phyloP scores from a whole-genome alignment of 2,113 vertebrate genomes.

The Euleptes europaea region DNA sequence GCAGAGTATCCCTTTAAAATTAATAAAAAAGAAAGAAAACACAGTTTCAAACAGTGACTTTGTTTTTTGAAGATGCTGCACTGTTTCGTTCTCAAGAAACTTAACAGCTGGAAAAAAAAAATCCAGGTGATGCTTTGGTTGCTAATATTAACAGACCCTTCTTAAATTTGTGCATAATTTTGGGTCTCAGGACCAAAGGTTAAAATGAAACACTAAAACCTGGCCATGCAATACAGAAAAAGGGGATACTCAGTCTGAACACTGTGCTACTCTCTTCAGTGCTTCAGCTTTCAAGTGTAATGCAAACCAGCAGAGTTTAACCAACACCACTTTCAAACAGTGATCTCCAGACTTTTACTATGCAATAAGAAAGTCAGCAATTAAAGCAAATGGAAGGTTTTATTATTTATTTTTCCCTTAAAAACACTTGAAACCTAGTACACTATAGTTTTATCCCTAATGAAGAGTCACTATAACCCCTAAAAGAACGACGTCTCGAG shows the following conservation, averaged over 20 bases:
- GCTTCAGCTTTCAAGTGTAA: slow-evolving; percentile 56
- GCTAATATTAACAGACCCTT: slow-evolving; percentile 21
- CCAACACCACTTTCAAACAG: slow-evolving; percentile 60
- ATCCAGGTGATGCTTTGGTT: background rate
- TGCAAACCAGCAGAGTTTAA: slow-evolving; percentile 53
- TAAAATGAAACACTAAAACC: slow-evolving; percentile 50
- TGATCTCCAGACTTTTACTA: slow-evolving; percentile 69
- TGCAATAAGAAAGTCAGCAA: slow-evolving; percentile 33
- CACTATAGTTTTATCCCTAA: background rate
- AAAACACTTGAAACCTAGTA: background rate
- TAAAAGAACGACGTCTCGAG: background rate
- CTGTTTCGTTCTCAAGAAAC: slow-evolving; percentile 35
- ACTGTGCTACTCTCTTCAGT: slow-evolving; percentile 12
- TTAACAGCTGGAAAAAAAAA: slow-evolving; percentile 15
- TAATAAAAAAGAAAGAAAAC: background rate
- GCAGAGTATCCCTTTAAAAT: background rate
- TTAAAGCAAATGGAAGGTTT: background rate
- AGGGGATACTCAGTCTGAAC: slow-evolving; percentile 41
- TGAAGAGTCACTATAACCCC: background rate
- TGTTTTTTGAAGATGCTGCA: slow-evolving; percentile 29
- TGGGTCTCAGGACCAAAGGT: slow-evolving; percentile 47
- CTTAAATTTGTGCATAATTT: slow-evolving; percentile 50
- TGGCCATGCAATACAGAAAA: slow-evolving; percentile 47
- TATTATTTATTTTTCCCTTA: background rate
- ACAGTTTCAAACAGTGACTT: background rate